Percentiles rank a stretch among this genome's conserved stretches.
These are phyloP conservation scores for Spilogale gracilis DNA, from an alignment of 2,113 vertebrate genomes.

Conservation along the genomic window DNA sequence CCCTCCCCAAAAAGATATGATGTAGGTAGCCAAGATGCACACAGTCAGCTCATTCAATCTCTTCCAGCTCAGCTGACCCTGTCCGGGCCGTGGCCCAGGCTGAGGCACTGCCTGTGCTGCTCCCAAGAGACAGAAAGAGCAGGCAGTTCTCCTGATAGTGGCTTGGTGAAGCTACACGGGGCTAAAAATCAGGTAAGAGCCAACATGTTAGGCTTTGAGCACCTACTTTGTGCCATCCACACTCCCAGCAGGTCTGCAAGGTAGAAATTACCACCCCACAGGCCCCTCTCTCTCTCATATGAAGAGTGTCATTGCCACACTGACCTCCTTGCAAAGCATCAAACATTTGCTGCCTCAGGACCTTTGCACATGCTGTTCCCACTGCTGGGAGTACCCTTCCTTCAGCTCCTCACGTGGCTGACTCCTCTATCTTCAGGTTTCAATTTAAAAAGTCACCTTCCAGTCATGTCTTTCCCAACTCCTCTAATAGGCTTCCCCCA, in stretches of 20 bases:
- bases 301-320: neutral
- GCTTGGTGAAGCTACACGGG: neutral
- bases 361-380: neutral
- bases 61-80: conserved; percentile 84
- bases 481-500: accelerated
- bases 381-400: neutral
- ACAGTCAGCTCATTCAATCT: conserved; percentile 83
- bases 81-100: conserved; percentile 74
- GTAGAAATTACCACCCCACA: neutral
- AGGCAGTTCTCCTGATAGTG: conserved; percentile 70
- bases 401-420: neutral
- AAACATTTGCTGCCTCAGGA: neutral
- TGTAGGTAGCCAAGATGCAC: conserved; percentile 76
- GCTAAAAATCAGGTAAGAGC: neutral
- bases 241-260: neutral
- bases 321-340: neutral
- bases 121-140: conserved; percentile 62
- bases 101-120: conserved; percentile 74
- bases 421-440: neutral
- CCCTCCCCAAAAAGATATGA: conserved; percentile 50
- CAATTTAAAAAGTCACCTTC: neutral
- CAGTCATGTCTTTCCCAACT: neutral
- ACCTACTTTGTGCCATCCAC: neutral
- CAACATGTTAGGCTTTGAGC: neutral
- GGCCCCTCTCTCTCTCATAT: neutral